Evolutionary conservation across 92 coral and sea anemone species (phyloP).

Genomic region (Ricordea florida): DNA sequence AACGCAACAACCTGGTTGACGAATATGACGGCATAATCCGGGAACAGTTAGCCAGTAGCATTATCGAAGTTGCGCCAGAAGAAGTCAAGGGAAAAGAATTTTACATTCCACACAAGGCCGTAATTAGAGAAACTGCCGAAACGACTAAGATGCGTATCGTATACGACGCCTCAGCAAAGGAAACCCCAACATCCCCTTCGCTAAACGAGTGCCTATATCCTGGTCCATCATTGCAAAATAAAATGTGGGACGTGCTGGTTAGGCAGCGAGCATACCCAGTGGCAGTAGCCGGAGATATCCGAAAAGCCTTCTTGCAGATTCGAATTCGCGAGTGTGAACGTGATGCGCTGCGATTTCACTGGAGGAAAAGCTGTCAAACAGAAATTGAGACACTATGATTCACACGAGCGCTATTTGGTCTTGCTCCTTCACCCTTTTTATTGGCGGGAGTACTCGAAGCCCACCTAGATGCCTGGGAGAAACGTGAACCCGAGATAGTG

Average conservation of each 20-base stretch:
- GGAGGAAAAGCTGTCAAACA: no score
- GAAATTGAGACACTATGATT: no score
- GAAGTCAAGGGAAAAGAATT: slow-evolving; percentile 6
- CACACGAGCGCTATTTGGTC: no score
- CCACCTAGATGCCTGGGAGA: no score
- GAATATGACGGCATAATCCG: not conserved
- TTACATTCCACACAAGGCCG: slow-evolving; percentile 47
- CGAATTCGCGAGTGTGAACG: no score
- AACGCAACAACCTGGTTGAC: not conserved
- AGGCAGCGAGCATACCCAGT: not conserved
- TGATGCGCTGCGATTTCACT: no score
- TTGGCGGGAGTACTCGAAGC: no score
- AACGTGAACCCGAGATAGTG: no score
- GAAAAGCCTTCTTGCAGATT: no score
- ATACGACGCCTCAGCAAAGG: slow-evolving; percentile 24
- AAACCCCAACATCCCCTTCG: not conserved
- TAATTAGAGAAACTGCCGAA: slow-evolving; percentile 23
- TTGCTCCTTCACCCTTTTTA: no score
- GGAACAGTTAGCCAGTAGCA: not conserved
- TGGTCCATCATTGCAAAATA: slow-evolving; percentile 29
- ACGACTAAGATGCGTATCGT: slow-evolving; percentile 28
- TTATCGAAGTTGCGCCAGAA: slow-evolving; percentile 11
- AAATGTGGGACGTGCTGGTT: slow-evolving; percentile 16
- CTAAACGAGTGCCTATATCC: slow-evolving; percentile 13
- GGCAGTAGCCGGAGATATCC: not conserved